Evolutionary conservation across 2,113 vertebrate species (phyloP).

Genomic region (Menidia beryllina): DNA sequence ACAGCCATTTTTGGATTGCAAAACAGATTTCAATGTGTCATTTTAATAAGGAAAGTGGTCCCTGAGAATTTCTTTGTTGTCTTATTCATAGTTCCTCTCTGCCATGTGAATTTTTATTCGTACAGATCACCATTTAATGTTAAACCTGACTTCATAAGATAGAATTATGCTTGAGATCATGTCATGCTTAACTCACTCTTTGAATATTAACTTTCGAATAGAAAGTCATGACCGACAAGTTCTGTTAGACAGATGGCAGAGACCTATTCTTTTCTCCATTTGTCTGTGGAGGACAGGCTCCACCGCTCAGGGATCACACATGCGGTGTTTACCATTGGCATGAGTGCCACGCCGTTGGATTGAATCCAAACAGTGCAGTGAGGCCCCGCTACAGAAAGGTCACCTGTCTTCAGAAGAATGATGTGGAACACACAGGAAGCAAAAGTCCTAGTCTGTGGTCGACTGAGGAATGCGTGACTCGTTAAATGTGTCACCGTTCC

Average conservation of each 20-base stretch:
- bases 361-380: constrained; percentile 56
- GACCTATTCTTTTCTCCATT: constrained; percentile 48
- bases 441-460: constrained; percentile 33
- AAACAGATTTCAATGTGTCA: constrained; percentile 41
- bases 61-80: constrained; percentile 22
- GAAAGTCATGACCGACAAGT: constrained; percentile 8
- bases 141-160: constrained; percentile 26
- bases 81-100: constrained; percentile 8
- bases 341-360: constrained; percentile 51
- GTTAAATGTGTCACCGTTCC: background rate
- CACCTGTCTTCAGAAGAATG: constrained; percentile 50
- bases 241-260: constrained; percentile 17
- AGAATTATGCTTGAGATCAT: constrained; percentile 13
- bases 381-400: constrained; percentile 57
- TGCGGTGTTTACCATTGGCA: constrained; percentile 49
- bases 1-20: constrained; percentile 24
- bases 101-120: constrained; percentile 13
- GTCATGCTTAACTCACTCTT: background rate
- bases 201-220: no score
- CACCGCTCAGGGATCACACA: constrained; percentile 69
- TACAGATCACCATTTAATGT: constrained; percentile 16
- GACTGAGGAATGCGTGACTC: constrained; percentile 30
- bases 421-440: constrained; percentile 70
- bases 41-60: constrained; percentile 10
- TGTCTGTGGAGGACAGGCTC: constrained; percentile 26